phyloP scores from a whole-genome alignment of 2,888 invertebrate species.

The Liodrosophila aerea region DNA sequence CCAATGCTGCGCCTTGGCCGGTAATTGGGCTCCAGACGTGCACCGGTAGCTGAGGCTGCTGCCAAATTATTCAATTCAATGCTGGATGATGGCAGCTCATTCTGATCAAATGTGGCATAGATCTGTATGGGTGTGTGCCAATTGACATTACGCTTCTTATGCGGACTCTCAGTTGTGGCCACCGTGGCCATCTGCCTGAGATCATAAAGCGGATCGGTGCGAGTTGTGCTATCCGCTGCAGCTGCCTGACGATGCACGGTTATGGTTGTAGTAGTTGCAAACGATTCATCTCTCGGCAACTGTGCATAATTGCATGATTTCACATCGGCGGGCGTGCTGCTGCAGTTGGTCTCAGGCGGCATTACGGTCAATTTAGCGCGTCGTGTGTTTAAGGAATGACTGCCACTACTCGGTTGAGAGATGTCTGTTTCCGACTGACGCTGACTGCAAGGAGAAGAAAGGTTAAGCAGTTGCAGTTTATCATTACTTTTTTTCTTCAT shows the following conservation, averaged over 20 bases:
- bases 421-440: constrained; percentile 71
- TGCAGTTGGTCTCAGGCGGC: constrained; percentile 16
- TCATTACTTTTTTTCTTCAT: neutral
- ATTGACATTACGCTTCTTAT: constrained; percentile 81
- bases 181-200: constrained; percentile 32
- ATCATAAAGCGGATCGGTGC: constrained; percentile 47
- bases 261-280: constrained; percentile 49
- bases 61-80: constrained; percentile 10
- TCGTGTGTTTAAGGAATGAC: constrained; percentile 33
- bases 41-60: constrained; percentile 3
- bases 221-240: constrained; percentile 35
- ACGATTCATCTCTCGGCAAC: constrained; percentile 49
- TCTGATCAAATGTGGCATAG: constrained; percentile 74
- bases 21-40: constrained; percentile 33
- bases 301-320: constrained; percentile 19
- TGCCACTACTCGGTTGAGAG: constrained; percentile 49
- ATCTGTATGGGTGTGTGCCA: constrained; percentile 82
- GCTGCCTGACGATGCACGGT: constrained; percentile 29
- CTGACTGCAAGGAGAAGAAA: constrained; percentile 55
- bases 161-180: constrained; percentile 48
- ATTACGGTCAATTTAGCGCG: constrained; percentile 34
- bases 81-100: constrained; percentile 70
- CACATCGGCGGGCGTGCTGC: constrained; percentile 10
- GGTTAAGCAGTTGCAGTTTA: neutral
- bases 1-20: constrained; percentile 76